Evolutionary conservation across 2,113 vertebrate genomes (phyloP), one percentile per base, ranked within the genome.

Genomic region (Lycocorax pyrrhopterus): DNA sequence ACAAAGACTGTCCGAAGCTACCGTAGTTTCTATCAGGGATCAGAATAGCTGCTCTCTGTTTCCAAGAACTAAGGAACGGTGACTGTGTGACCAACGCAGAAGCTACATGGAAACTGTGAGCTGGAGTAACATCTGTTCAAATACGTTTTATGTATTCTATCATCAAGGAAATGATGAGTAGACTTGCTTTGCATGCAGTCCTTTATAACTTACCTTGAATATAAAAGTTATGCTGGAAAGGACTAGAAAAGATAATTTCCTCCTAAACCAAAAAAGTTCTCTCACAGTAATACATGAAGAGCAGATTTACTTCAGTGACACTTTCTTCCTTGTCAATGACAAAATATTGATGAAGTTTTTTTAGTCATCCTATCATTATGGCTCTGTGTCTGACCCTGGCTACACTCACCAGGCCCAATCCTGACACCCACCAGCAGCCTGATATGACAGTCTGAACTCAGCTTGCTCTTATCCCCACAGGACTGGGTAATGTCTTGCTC

Each of bases 51-150:
- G 0, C 16, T 71, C 12, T 33, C n/a, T 71, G 26, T 46, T 79
- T 71, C 49, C 33, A 88, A 32, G 30, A 67, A 29, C 12, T 22
- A 27, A 10, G 32, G 5, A 76, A 88, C 8, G 6, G 9, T 60
- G 25, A 58, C 33, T 27, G 6, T 3, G 3, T 67, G 58, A 67
- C 19, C 13, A 7, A 46, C 0, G 0, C 4, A 75, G 3, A 67
- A 62, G 29, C 1, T 3, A 13, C 9, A 29, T 5, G 0, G 0
- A 91, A 76, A 16, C 5, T 52, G 14, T 60, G 20, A 64, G 47
- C 19, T 51, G 7, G 6, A 84, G 9, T 47, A 52, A 69, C 16
- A 55, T 5, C 12, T 56, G 4, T 81, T 68, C 14, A 69, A 52
- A 69, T 43, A 35, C 2, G 5, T 59, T 35, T 52, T 67, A 41